Conservation (phyloP, 2,888 invertebrate genomes). For the Drosophila rubida region DNA sequence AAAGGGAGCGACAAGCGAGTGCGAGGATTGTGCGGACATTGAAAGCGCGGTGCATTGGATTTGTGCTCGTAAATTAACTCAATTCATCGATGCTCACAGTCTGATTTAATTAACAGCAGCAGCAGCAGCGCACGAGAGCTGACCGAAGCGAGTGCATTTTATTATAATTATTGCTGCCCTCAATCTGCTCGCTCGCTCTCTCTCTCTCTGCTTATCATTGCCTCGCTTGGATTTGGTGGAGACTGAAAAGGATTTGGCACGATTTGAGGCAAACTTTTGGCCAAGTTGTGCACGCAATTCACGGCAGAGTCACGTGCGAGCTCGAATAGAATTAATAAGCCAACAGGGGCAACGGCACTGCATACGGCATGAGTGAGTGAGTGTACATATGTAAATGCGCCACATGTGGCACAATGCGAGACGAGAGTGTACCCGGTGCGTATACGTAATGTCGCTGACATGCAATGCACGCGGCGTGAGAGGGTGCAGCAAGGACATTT, state of each 20-base stretch:
- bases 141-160: slow-evolving; percentile 19
- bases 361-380: too few relatives aligned
- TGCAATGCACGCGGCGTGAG: slow-evolving; percentile 41
- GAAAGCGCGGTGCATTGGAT: slow-evolving; percentile 39
- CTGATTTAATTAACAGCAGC: slow-evolving; percentile 56
- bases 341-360: slow-evolving; percentile 41
- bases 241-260: slow-evolving; percentile 23
- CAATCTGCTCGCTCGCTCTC: not conserved
- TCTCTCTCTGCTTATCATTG: not conserved
- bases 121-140: not conserved
- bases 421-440: slow-evolving; percentile 28
- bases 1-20: slow-evolving; percentile 24
- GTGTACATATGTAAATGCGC: slow-evolving; percentile 56
- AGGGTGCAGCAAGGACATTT: slow-evolving; percentile 58
- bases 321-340: slow-evolving; percentile 51
- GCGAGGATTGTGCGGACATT: slow-evolving; percentile 22
- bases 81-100: slow-evolving; percentile 52
- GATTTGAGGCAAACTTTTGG: slow-evolving; percentile 21
- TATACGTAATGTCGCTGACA: slow-evolving; percentile 66
- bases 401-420: slow-evolving; percentile 57
- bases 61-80: slow-evolving; percentile 68
- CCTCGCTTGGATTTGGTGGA: slow-evolving; percentile 5
- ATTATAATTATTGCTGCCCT: slow-evolving; percentile 12
- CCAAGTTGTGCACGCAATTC: slow-evolving; percentile 16
- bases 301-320: slow-evolving; percentile 38